These are phyloP conservation scores for Caenorhabditis tropicalis DNA, from an alignment of 1,140 invertebrate species.

Conservation along the genomic window DNA sequence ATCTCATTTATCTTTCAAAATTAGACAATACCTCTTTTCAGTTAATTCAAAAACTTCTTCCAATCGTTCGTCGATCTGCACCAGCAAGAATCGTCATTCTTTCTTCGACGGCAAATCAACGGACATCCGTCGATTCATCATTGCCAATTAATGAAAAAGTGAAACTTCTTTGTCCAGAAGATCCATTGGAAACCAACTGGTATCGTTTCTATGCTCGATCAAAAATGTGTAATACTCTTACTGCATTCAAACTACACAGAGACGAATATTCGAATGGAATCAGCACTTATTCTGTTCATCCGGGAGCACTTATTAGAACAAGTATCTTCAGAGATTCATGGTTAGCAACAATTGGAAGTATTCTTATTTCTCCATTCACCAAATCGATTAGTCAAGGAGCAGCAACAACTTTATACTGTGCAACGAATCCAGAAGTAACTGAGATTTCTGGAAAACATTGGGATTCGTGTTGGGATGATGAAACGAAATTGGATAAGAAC, in stretches of 20 bases:
- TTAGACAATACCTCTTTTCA: neutral
- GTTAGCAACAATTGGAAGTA: slow-evolving; percentile 79
- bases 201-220: slow-evolving; percentile 84
- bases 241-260: slow-evolving; percentile 80
- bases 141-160: slow-evolving; percentile 48
- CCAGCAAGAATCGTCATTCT: slow-evolving; percentile 73
- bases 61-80: slow-evolving; percentile 90
- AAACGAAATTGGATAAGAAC: neutral
- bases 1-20: slow-evolving; percentile 73
- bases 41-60: slow-evolving; percentile 79
- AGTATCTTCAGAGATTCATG: slow-evolving; percentile 78
- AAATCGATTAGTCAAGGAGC: slow-evolving; percentile 94
- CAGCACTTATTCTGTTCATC: slow-evolving; percentile 84
- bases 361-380: slow-evolving; percentile 81
- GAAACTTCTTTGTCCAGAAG: slow-evolving; percentile 49
- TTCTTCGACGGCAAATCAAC: neutral
- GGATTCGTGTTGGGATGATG: slow-evolving; percentile 10
- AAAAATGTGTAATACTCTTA: slow-evolving; percentile 87
- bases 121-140: slow-evolving; percentile 72
- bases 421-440: slow-evolving; percentile 81
- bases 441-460: slow-evolving; percentile 74
- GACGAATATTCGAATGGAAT: slow-evolving; percentile 80
- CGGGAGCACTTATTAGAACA: slow-evolving; percentile 79
- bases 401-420: slow-evolving; percentile 85
- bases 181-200: slow-evolving; percentile 79